A percentile compares a stretch with the other conserved stretches of the same genome.
These are phyloP conservation scores for Metopia argyrocephala DNA, from an alignment of 2,888 invertebrate genomes.

Conservation along the genomic window DNA sequence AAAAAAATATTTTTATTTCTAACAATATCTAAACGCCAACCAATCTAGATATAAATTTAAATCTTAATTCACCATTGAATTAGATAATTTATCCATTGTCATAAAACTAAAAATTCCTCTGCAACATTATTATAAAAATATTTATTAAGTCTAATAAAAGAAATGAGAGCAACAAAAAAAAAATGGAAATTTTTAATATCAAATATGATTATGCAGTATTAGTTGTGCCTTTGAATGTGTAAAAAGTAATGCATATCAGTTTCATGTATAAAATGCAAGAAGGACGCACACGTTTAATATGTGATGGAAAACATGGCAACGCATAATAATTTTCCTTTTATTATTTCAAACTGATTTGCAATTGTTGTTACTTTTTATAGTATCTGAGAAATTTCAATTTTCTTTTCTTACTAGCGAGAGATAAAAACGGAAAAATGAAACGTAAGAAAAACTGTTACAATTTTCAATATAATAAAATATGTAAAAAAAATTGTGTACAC, in stretches of 20 bases:
- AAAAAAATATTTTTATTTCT: no score
- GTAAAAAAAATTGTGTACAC: background rate
- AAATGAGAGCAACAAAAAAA: no score
- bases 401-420: slow-evolving; percentile 16
- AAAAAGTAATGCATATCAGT: slow-evolving; percentile 7
- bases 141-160: no score
- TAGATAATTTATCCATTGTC: no score
- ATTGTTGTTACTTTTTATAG: slow-evolving; percentile 49
- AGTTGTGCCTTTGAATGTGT: slow-evolving; percentile 6
- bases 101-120: background rate
- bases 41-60: no score
- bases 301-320: slow-evolving; percentile 56
- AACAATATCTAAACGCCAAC: no score
- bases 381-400: slow-evolving; percentile 54
- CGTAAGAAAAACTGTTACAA: slow-evolving; percentile 13
- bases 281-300: slow-evolving; percentile 11
- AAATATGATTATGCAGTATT: slow-evolving; percentile 5
- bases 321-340: slow-evolving; percentile 54
- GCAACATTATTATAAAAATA: background rate
- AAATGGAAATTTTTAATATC: no score
- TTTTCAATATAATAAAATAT: slow-evolving; percentile 51
- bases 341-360: slow-evolving; percentile 28
- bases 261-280: background rate
- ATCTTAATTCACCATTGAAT: no score
- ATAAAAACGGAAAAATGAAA: background rate